phyloP scores from a whole-genome alignment of 2,888 invertebrate species.

The Melipona beecheii region DNA sequence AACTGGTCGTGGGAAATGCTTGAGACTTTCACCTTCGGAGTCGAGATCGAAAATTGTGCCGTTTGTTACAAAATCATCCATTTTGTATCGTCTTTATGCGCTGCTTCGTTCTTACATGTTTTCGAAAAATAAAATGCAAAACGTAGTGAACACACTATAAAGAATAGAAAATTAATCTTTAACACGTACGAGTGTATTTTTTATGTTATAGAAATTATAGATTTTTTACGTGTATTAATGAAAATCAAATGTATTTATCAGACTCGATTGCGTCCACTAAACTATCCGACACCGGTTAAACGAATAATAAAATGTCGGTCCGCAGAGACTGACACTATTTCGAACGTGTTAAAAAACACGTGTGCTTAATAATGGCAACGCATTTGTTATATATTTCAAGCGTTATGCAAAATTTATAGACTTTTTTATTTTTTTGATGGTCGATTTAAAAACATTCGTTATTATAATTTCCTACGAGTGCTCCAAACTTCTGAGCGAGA shows the following conservation, averaged over 20 bases:
- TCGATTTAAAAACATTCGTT: too few species aligned
- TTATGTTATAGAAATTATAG: too few species aligned
- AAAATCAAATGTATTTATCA: too few species aligned
- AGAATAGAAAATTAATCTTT: constrained; percentile 17
- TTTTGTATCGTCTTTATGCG: constrained; percentile 44
- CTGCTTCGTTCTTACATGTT: constrained; percentile 30
- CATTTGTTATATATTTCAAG: neutral
- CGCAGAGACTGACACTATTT: too few species aligned
- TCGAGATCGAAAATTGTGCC: constrained; percentile 58
- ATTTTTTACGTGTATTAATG: too few species aligned
- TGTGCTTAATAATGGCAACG: neutral
- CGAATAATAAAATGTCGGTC: too few species aligned
- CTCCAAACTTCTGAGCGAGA: too few species aligned
- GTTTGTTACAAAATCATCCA: constrained; percentile 65
- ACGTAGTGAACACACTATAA: constrained; percentile 1
- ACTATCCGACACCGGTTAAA: too few species aligned
- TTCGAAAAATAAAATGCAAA: constrained; percentile 20
- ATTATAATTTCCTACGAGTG: too few species aligned
- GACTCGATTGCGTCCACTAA: too few species aligned
- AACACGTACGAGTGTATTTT: too few species aligned
- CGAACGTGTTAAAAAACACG: neutral
- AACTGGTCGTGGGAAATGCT: constrained; percentile 89
- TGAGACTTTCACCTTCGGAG: constrained; percentile 40
- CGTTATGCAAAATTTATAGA: neutral
- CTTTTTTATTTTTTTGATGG: neutral